These are phyloP conservation scores for Limanda limanda DNA, from an alignment of 2,113 vertebrate species.

Conservation along the genomic window DNA sequence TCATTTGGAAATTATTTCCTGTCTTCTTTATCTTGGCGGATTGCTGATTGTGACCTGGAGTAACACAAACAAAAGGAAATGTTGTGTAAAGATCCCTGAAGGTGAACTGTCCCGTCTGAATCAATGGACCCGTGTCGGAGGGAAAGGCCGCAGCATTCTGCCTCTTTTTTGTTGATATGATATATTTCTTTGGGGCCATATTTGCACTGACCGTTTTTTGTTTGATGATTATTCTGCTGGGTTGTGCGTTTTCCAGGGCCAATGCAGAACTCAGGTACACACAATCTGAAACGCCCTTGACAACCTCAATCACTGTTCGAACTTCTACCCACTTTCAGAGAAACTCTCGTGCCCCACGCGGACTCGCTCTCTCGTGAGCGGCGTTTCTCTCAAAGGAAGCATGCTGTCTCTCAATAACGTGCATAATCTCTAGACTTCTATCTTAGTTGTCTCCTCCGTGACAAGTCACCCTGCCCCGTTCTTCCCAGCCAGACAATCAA, in stretches of 20 bases:
- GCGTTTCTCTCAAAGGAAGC: conserved; percentile 36
- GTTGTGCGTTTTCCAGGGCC: conserved; percentile 66
- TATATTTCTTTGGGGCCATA: conserved; percentile 69
- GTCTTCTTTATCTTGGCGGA: conserved; percentile 7
- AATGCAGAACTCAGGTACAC: conserved; percentile 75
- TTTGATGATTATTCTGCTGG: conserved; percentile 61
- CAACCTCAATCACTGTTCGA: conserved; percentile 57
- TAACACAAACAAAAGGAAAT: conserved; percentile 3
- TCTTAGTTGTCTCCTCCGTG: conserved; percentile 39
- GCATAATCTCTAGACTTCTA: conserved; percentile 52
- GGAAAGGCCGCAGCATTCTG: conserved; percentile 15
- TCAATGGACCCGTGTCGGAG: conserved; percentile 34
- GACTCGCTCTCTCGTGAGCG: conserved; percentile 11
- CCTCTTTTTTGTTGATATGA: conserved; percentile 42
- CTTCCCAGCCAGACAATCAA: conserved; percentile 77
- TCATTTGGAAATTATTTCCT: background rate
- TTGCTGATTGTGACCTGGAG: conserved; percentile 14
- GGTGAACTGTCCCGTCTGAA: conserved; percentile 39
- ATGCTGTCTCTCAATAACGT: conserved; percentile 37
- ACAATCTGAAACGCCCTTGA: conserved; percentile 68
- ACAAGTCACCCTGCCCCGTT: conserved; percentile 56
- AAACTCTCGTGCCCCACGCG: conserved; percentile 21
- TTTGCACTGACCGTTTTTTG: conserved; percentile 72
- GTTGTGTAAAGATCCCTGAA: conserved; percentile 4
- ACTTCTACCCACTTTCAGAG: conserved; percentile 22